Base-by-base conservation (phyloP, 1,140 invertebrate genomes). In the Apolygus lucorum region DNA sequence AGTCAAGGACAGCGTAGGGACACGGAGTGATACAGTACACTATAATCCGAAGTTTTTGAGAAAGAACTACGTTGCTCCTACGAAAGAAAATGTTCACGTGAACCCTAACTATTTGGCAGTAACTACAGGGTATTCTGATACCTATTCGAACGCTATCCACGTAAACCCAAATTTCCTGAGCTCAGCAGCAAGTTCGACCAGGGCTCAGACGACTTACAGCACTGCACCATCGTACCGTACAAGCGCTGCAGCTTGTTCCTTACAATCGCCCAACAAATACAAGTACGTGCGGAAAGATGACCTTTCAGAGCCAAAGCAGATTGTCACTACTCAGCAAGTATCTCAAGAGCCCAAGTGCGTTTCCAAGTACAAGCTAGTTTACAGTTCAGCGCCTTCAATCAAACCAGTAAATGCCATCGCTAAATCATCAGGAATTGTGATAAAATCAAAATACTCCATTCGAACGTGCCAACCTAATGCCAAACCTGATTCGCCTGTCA, bases 21-120 rank as follows among this genome's bases (percentile, higher is more conserved):
- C 54, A 59, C 4, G 13, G 11, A 74, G 24, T 29, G 67, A 68
- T 26, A 52, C 24, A n/a, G 67, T 68, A 27, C 52, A 68, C 29
- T 68, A 68, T 52, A 68, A 68, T 59, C 67, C 67, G 1, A 52
- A 29, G n/a, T 68, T 68, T 59, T 59, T 68, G 8, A 24, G 27
- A 11, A 26, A 59, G 17, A 67, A 24, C 21, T 28, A 25, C 26
- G n/a, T 21, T n/a, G 25, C 13, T 8, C 25, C 27, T 28, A 34
- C 52, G 29, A 26, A 68, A 28, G n/a, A 25, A 52, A 68, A 59
- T 28, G 52, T 68, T 54, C 28, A 68, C 52, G n/a, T 68, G 42
- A 68, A 68, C 28, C 67, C 67, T 26, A 21, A 68, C n/a, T 68
- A 54, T 28, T n/a, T 68, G 13, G 52, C 27, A 14, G 28, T 26